Percentiles rank a stretch among this genome's conserved stretches.
Evolutionary conservation across 2,113 vertebrate species (phyloP).

Genomic region (Ursus arctos): DNA sequence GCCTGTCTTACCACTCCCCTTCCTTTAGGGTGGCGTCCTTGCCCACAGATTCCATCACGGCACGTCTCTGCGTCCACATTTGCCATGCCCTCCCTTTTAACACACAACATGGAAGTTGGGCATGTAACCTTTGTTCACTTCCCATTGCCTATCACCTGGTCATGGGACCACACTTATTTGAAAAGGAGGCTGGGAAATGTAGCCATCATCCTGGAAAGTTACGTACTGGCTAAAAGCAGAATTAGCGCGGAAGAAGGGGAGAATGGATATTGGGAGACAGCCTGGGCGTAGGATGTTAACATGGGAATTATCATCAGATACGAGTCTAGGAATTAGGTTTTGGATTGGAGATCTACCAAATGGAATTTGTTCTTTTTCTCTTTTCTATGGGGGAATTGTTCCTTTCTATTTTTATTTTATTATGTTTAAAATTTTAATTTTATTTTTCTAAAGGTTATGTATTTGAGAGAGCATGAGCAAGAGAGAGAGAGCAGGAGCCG

Average conservation of each 20-base stretch:
- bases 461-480: not conserved
- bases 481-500: not conserved
- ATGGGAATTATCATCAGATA: not conserved
- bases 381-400: not conserved
- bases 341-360: not conserved
- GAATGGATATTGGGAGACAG: not conserved
- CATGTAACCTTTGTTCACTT: not conserved
- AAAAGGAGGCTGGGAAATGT: conserved; percentile 1
- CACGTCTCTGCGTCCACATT: not conserved
- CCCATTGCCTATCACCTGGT: not conserved
- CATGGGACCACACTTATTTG: not conserved
- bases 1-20: not conserved
- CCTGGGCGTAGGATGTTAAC: not conserved
- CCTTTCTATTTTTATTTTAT: not conserved
- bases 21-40: not conserved
- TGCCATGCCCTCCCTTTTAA: not conserved
- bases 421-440: not conserved
- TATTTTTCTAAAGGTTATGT: not conserved
- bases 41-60: not conserved
- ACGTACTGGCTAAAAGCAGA: not conserved
- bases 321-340: not conserved
- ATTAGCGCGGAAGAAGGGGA: not conserved
- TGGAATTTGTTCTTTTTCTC: not conserved
- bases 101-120: not conserved
- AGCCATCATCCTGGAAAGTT: not conserved